A percentile compares a stretch with the other conserved stretches of the same genome.
These are phyloP conservation scores for Scrobipalpa atriplicella DNA, from an alignment of 2,888 invertebrate genomes.

Conservation along the genomic window DNA sequence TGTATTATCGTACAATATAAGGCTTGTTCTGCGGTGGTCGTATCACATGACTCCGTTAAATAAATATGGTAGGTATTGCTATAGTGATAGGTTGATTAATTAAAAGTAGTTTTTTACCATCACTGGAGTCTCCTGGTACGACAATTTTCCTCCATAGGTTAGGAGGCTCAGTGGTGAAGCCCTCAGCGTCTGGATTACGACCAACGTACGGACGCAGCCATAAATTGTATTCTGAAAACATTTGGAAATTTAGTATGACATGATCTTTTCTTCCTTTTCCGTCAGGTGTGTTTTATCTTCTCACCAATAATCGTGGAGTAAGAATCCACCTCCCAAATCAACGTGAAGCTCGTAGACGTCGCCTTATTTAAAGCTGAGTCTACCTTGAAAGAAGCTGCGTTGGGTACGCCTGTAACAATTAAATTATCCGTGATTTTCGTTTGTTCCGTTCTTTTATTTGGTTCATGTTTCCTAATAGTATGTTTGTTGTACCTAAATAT, in stretches of 20 bases:
- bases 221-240: constrained; percentile 76
- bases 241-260: background rate
- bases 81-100: too few species aligned
- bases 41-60: too few species aligned
- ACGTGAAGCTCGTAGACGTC: constrained; percentile 83
- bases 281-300: constrained; percentile 30
- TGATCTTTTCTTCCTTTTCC: background rate
- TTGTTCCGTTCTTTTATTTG: too few species aligned
- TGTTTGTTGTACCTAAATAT: too few species aligned
- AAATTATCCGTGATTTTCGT: background rate
- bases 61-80: too few species aligned
- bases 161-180: constrained; percentile 67
- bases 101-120: constrained; percentile 50
- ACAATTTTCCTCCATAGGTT: constrained; percentile 86
- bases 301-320: constrained; percentile 90
- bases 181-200: constrained; percentile 59
- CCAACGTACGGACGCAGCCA: constrained; percentile 83
- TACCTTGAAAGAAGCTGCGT: constrained; percentile 86
- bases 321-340: constrained; percentile 94
- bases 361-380: constrained; percentile 72
- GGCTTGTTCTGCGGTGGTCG: too few species aligned
- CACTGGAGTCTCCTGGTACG: constrained; percentile 85
- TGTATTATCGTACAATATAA: too few species aligned
- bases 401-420: constrained; percentile 82
- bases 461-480: too few species aligned